Percentiles rank a stretch among this genome's conserved stretches.
These are phyloP conservation scores for Podiceps cristatus DNA, from an alignment of 2,113 vertebrate species.

Conservation along the genomic window DNA sequence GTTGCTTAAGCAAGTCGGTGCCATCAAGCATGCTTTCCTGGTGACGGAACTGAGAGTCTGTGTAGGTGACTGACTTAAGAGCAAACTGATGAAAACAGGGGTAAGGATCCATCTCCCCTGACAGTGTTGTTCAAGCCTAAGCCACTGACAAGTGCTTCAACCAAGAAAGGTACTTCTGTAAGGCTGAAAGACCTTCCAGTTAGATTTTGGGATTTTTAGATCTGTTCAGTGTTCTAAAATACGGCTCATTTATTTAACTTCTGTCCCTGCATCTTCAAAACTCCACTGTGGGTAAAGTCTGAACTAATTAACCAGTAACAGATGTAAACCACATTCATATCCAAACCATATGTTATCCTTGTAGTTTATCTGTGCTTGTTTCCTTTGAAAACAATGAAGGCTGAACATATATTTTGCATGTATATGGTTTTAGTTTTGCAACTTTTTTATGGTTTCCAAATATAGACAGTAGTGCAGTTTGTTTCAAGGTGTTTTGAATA, in stretches of 20 bases:
- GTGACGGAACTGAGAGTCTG: neutral
- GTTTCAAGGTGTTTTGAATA: slow-evolving; percentile 46
- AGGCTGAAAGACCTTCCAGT: neutral
- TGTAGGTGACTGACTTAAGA: neutral
- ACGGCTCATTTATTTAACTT: neutral
- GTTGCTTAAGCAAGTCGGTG: neutral
- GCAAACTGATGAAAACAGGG: neutral
- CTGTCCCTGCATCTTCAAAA: neutral
- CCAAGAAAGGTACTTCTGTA: neutral
- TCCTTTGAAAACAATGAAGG: slow-evolving; percentile 45
- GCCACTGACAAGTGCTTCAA: neutral
- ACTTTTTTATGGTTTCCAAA: slow-evolving; percentile 23
- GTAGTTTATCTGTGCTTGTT: slow-evolving; percentile 43
- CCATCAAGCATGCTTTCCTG: neutral
- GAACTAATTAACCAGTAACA: slow-evolving; percentile 41
- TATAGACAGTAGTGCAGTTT: slow-evolving; percentile 1
- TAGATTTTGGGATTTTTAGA: neutral
- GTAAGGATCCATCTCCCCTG: neutral
- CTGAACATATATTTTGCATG: neutral
- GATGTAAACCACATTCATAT: slow-evolving; percentile 3
- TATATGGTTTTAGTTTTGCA: slow-evolving; percentile 53
- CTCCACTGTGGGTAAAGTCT: neutral
- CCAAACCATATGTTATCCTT: slow-evolving; percentile 4
- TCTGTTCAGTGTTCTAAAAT: neutral
- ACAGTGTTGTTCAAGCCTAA: neutral